Conservation (phyloP, 2,113 vertebrate genomes). For the Parus major region DNA sequence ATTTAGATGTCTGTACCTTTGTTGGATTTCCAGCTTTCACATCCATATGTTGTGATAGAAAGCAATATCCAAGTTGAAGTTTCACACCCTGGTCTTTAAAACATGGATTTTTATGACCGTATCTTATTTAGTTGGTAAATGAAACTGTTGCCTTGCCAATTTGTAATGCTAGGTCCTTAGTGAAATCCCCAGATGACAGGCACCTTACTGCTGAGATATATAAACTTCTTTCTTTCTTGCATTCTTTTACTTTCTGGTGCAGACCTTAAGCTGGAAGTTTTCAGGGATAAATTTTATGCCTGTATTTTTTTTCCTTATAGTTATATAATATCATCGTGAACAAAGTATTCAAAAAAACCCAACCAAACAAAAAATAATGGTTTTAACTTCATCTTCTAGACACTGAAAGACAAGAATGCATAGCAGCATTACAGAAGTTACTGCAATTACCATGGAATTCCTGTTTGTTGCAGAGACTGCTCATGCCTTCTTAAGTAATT, state of each 20-base stretch:
- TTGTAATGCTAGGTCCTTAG: background rate
- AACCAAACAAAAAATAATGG: background rate
- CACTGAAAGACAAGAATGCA: background rate
- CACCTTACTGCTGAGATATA: background rate
- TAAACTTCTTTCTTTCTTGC: background rate
- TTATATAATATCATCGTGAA: background rate
- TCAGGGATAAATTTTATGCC: background rate
- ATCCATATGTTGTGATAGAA: slow-evolving; percentile 56
- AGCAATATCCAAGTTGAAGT: slow-evolving; percentile 40
- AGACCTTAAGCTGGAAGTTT: background rate
- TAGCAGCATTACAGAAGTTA: background rate
- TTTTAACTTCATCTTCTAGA: background rate
- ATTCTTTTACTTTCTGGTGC: background rate
- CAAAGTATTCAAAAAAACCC: background rate
- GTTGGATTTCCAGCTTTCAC: slow-evolving; percentile 56
- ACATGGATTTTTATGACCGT: slow-evolving; percentile 22
- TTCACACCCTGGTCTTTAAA: slow-evolving; percentile 50
- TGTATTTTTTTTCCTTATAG: background rate
- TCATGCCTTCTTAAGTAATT: background rate
- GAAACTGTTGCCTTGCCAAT: slow-evolving; percentile 26
- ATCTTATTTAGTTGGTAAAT: slow-evolving; percentile 39
- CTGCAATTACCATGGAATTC: background rate
- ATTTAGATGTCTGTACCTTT: slow-evolving; percentile 57
- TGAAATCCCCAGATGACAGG: slow-evolving; percentile 3
- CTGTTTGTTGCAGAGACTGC: background rate